phyloP scores from a whole-genome alignment of 2,113 vertebrate genomes.

The Saguinus imperator region DNA sequence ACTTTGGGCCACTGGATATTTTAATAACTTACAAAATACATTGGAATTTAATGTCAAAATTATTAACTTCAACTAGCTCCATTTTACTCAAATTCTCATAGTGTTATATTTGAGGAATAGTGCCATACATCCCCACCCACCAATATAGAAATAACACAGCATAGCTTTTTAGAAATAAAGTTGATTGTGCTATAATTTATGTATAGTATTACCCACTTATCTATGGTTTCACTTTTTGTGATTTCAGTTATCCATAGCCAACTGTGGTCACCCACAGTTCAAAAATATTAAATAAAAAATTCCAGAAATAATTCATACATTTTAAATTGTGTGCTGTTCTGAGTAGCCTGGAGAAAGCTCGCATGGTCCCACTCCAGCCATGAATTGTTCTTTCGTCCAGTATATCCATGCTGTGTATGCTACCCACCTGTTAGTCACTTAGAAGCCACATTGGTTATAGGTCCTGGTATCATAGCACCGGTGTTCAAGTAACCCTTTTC shows the following conservation, averaged over 20 bases:
- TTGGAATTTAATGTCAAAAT: slow-evolving; percentile 14
- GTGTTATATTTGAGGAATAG: neutral
- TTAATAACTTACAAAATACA: slow-evolving; percentile 41
- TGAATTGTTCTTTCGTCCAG: neutral
- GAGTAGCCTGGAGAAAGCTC: neutral
- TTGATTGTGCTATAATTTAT: neutral
- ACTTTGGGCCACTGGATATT: neutral
- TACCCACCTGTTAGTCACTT: neutral
- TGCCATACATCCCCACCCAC: neutral
- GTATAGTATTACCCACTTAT: neutral
- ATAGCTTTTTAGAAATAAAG: neutral
- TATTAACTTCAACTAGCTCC: neutral
- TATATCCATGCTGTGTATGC: neutral
- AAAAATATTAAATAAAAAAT: neutral
- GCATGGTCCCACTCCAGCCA: neutral
- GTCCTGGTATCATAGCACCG: neutral
- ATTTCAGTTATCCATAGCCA: neutral
- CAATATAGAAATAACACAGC: neutral
- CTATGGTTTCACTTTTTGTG: neutral
- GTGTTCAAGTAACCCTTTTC: neutral
- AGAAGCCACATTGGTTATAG: neutral
- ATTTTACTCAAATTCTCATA: slow-evolving; percentile 15
- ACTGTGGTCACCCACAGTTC: neutral
- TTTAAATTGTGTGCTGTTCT: neutral
- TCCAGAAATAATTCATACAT: neutral